A percentile compares a stretch with the other conserved stretches of the same genome.
phyloP scores from a whole-genome alignment of 2,113 vertebrate genomes.

The Fulmarus glacialis region DNA sequence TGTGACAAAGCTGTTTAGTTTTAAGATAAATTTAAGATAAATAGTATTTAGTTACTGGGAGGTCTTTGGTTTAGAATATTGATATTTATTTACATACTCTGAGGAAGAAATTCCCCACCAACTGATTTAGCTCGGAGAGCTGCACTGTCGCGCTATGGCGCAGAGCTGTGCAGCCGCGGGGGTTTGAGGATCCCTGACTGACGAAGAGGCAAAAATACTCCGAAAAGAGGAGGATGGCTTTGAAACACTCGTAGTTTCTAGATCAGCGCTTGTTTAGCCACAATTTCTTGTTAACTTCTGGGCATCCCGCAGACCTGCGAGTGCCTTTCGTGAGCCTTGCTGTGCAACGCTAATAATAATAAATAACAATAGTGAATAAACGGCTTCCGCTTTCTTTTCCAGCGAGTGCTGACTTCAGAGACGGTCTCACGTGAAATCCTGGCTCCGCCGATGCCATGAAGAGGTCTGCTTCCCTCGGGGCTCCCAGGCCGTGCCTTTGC shows the following conservation, averaged over 20 bases:
- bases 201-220: not conserved
- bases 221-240: not conserved
- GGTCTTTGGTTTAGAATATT: conserved; percentile 43
- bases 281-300: not conserved
- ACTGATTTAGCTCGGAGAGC: not conserved
- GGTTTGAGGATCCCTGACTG: not conserved
- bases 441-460: not conserved
- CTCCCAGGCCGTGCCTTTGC: not conserved
- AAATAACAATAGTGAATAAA: not conserved
- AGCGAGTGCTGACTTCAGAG: not conserved
- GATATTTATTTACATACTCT: conserved; percentile 36
- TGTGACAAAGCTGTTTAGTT: conserved; percentile 51
- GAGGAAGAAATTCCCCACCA: not conserved
- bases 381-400: not conserved
- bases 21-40: conserved; percentile 34
- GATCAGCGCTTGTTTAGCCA: not conserved
- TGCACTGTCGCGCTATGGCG: not conserved
- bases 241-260: fast-evolving
- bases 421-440: not conserved
- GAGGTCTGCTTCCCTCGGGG: not conserved
- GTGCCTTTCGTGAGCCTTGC: not conserved
- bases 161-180: not conserved
- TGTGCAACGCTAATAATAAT: not conserved
- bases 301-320: not conserved
- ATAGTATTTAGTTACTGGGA: conserved; percentile 48